Evolutionary conservation across 2,888 invertebrate species (phyloP).

Genomic region (Argyresthia goedartella): DNA sequence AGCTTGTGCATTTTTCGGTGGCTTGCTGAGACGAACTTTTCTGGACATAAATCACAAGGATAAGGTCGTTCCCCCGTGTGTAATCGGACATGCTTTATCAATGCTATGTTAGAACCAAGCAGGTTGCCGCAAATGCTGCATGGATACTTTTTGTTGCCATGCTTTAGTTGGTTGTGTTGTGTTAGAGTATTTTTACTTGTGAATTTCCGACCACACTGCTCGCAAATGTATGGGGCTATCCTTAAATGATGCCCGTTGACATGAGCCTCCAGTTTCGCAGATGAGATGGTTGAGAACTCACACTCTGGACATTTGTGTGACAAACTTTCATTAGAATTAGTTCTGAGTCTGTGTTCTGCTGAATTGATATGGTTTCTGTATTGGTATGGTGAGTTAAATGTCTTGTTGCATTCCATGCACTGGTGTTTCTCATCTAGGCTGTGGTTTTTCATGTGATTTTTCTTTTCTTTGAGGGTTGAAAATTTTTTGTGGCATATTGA

Average conservation of each 20-base stretch:
- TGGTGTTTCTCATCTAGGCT: background rate
- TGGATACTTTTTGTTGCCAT: conserved; percentile 8
- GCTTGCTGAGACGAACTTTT: background rate
- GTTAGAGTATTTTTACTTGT: conserved; percentile 25
- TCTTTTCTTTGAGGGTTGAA: background rate
- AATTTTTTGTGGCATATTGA: background rate
- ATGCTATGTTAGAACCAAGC: background rate
- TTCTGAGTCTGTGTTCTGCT: background rate
- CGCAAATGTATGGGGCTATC: background rate
- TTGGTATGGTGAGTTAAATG: background rate
- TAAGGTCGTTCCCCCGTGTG: no score
- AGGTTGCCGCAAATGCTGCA: background rate
- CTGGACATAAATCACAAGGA: background rate
- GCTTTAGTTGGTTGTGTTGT: conserved; percentile 28
- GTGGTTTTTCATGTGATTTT: background rate
- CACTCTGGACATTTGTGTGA: background rate
- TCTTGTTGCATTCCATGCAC: background rate
- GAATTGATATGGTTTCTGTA: background rate
- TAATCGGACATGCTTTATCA: background rate
- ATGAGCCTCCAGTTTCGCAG: background rate
- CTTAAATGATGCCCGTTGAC: background rate
- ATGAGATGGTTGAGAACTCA: background rate
- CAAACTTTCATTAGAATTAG: background rate
- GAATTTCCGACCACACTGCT: background rate
- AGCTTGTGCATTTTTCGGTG: background rate